phyloP scores from a whole-genome alignment of 2,888 invertebrate species.

The Bombyx huttoni region DNA sequence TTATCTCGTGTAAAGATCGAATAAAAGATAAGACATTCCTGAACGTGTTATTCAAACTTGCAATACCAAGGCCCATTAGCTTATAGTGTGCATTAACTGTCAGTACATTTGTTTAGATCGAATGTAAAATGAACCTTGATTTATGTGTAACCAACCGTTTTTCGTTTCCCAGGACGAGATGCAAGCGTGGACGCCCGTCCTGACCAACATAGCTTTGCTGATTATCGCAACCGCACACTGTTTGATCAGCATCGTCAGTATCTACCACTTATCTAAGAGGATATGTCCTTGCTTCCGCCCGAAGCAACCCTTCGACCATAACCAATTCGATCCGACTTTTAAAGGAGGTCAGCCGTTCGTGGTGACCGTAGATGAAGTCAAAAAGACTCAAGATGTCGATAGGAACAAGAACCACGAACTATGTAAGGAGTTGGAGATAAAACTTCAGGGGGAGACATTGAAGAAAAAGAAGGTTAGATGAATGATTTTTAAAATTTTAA shows the following conservation, averaged over 20 bases:
- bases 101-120: background rate
- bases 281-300: constrained; percentile 72
- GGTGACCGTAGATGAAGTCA: constrained; percentile 49
- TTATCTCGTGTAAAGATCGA: background rate
- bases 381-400: constrained; percentile 31
- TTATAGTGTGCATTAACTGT: no score
- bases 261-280: constrained; percentile 67
- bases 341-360: constrained; percentile 41
- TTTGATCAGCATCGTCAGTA: constrained; percentile 60
- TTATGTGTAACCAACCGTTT: no score
- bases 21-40: no score
- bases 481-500: background rate
- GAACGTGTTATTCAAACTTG: no score
- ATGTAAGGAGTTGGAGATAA: constrained; percentile 49
- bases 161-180: constrained; percentile 54
- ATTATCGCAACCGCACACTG: constrained; percentile 73
- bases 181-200: constrained; percentile 73
- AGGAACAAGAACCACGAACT: constrained; percentile 39
- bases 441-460: constrained; percentile 40
- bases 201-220: constrained; percentile 75
- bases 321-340: constrained; percentile 60
- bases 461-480: constrained; percentile 44
- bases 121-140: constrained; percentile 7
- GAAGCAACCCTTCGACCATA: constrained; percentile 61
- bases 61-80: no score